Conservation (phyloP, 2,113 vertebrate species). For the Chaetura pelagica region DNA sequence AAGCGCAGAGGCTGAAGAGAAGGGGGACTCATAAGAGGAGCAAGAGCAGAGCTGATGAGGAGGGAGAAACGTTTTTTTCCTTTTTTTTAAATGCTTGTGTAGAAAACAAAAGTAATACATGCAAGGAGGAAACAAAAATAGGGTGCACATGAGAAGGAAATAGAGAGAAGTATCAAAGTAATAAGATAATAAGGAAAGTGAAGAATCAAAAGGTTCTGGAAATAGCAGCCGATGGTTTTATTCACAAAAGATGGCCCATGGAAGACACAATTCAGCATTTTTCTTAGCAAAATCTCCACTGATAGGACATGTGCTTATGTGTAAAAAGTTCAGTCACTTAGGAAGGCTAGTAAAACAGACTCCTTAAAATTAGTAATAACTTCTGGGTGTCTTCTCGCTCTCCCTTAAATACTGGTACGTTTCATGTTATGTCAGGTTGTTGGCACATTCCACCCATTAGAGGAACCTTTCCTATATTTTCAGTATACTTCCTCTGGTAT, state of each 20-base stretch:
- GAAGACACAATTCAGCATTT: neutral
- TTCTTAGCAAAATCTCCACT: neutral
- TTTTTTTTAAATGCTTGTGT: neutral
- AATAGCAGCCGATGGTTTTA: neutral
- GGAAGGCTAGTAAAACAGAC: neutral
- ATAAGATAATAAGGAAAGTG: neutral
- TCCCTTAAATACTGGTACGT: neutral
- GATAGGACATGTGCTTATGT: neutral
- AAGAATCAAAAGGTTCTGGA: neutral
- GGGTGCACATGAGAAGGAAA: neutral
- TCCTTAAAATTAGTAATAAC: neutral
- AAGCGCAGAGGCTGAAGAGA: neutral
- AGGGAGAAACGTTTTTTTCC: accelerated
- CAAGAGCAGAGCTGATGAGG: neutral
- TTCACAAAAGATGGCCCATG: neutral
- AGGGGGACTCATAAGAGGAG: neutral
- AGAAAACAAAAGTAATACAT: neutral
- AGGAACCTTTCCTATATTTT: neutral
- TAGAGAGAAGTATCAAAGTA: neutral
- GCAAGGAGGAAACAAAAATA: neutral
- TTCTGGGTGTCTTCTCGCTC: neutral
- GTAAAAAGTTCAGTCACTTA: neutral
- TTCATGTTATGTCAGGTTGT: neutral
- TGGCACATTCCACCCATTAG: neutral
- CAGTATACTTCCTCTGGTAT: neutral